Evolutionary conservation across 2,888 invertebrate species (phyloP).

Genomic region (Drosophila meridiana): DNA sequence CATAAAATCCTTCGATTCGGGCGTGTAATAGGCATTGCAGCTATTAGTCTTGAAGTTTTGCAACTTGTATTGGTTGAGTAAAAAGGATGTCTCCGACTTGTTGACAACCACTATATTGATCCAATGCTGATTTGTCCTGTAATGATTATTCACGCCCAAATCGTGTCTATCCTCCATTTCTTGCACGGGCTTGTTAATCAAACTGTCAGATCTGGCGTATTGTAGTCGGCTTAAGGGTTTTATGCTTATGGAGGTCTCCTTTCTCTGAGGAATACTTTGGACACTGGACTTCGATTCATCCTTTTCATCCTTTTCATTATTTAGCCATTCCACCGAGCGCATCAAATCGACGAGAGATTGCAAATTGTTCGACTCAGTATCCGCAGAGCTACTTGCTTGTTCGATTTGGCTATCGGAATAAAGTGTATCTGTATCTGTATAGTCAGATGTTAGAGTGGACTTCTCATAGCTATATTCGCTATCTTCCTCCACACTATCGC

Average conservation of each 20-base stretch:
- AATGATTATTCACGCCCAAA: not conserved
- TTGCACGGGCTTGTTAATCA: not conserved
- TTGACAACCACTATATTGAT: conserved; percentile 10
- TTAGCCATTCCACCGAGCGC: not conserved
- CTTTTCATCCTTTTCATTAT: not conserved
- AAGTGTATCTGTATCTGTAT: not conserved
- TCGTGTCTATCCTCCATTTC: not conserved
- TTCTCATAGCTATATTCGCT: not conserved
- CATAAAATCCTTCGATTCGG: conserved; percentile 6
- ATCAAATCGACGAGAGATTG: not conserved
- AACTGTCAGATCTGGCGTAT: not conserved
- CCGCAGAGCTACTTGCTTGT: not conserved
- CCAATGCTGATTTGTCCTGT: conserved; percentile 8
- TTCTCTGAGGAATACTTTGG: not conserved
- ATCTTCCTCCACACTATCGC: not conserved
- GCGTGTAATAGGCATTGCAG: conserved; percentile 9
- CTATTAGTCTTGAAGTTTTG: not conserved
- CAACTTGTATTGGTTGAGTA: conserved; percentile 17
- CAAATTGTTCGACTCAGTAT: not conserved
- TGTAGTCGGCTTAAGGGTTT: not conserved
- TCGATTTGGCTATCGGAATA: not conserved
- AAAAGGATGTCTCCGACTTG: conserved; percentile 32
- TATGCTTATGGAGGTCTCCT: accelerated
- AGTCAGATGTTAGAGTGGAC: not conserved
- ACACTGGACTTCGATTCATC: not conserved